Percentiles rank a stretch among this genome's conserved stretches.
Evolutionary conservation across 2,113 vertebrate species (phyloP).

Genomic region (Agapornis roseicollis): DNA sequence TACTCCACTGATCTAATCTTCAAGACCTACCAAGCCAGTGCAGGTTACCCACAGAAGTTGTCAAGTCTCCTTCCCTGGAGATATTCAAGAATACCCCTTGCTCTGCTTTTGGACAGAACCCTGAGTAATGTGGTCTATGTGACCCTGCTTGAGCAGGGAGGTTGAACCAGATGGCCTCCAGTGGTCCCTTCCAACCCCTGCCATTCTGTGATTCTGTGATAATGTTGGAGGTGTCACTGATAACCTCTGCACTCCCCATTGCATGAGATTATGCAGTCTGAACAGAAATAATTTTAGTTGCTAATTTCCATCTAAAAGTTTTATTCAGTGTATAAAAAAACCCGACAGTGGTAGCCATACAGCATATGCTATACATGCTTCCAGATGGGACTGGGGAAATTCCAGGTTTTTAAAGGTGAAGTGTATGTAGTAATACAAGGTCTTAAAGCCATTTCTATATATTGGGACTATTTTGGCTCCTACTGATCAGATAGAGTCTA

Average conservation of each 20-base stretch:
- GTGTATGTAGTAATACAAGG: neutral
- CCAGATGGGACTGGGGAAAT: neutral
- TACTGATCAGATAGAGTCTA: neutral
- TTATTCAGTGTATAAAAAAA: neutral
- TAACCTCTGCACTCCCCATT: neutral
- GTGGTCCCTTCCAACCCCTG: neutral
- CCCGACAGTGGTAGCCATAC: neutral
- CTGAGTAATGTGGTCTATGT: neutral
- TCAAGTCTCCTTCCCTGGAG: neutral
- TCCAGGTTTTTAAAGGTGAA: neutral
- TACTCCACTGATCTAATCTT: neutral
- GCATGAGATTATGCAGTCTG: neutral
- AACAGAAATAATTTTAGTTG: neutral
- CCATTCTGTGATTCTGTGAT: neutral
- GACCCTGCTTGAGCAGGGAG: neutral
- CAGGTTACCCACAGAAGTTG: neutral
- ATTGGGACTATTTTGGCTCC: neutral
- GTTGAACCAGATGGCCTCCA: neutral
- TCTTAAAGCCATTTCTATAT: neutral
- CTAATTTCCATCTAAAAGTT: neutral
- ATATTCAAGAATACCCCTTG: neutral
- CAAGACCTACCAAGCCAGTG: neutral
- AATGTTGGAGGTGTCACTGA: neutral
- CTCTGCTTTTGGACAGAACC: neutral
- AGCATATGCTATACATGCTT: fast-evolving